A percentile compares a stretch with the other conserved stretches of the same genome.
phyloP scores from a whole-genome alignment of 2,113 vertebrate species.

The Coracopsis vasa region DNA sequence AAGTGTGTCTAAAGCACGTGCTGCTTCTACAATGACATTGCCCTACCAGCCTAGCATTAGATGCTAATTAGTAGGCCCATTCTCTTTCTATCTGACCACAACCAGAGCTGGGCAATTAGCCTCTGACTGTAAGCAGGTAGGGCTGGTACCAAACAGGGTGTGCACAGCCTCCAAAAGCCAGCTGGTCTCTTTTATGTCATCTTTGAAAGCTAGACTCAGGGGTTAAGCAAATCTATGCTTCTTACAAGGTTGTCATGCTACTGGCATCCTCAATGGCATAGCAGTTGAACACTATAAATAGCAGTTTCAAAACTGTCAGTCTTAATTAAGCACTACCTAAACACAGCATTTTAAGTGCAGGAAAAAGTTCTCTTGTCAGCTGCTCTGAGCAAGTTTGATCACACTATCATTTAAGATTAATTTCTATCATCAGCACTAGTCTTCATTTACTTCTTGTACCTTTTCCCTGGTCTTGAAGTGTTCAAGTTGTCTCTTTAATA shows the following conservation, averaged over 20 bases:
- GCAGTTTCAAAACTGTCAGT: conserved; percentile 19
- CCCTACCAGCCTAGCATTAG: background rate
- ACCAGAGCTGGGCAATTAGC: background rate
- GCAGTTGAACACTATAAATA: conserved; percentile 44
- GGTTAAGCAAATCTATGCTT: background rate
- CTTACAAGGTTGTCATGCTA: background rate
- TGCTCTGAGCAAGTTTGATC: conserved; percentile 10
- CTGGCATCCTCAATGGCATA: background rate
- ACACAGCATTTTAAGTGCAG: conserved; percentile 38
- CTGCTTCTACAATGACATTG: background rate
- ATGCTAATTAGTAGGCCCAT: background rate
- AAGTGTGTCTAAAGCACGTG: background rate
- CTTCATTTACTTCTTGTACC: background rate
- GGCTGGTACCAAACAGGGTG: background rate
- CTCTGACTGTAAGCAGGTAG: background rate
- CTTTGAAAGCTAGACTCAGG: background rate
- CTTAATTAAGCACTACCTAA: conserved; percentile 50
- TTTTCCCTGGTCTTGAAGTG: background rate
- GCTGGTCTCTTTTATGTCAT: background rate
- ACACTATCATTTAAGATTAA: background rate
- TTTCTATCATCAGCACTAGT: background rate
- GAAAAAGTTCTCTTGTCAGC: conserved; percentile 30
- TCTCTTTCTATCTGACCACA: background rate
- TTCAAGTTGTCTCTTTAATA: background rate
- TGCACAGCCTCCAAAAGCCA: background rate